Conservation (phyloP, 2,113 vertebrate genomes). For the Tichodroma muraria region DNA sequence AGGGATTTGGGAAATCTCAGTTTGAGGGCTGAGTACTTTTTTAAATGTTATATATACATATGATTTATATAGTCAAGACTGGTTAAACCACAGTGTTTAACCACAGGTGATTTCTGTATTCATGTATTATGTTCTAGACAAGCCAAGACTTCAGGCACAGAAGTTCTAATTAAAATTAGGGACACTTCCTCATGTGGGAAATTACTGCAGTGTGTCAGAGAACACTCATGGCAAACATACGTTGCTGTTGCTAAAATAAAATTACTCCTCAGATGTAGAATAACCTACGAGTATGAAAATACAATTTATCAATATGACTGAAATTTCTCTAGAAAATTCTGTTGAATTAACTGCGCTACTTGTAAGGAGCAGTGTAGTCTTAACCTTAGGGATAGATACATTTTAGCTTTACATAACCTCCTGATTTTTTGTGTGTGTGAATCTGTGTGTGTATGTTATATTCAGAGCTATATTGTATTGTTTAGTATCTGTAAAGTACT, state of each 20-base stretch:
- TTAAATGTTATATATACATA: too few relatives aligned
- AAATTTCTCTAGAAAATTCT: background rate
- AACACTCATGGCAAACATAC: background rate
- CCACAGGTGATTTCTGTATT: background rate
- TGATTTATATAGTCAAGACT: background rate
- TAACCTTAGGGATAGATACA: too few relatives aligned
- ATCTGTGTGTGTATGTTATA: background rate
- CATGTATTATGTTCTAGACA: background rate
- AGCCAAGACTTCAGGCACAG: background rate
- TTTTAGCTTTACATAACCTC: background rate
- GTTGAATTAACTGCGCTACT: background rate
- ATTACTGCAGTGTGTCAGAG: background rate
- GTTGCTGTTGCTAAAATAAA: background rate
- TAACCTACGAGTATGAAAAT: background rate
- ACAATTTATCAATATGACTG: background rate
- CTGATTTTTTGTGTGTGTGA: background rate
- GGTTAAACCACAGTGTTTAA: background rate
- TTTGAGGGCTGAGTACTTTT: background rate
- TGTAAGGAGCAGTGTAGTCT: background rate
- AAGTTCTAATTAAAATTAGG: background rate
- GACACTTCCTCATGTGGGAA: background rate
- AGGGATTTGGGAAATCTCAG: background rate
- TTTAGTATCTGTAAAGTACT: background rate
- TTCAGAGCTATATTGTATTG: background rate
- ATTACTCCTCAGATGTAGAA: background rate